Evolutionary conservation across 2,888 invertebrate genomes (phyloP).

Genomic region (Scaptomyza caliginosa): DNA sequence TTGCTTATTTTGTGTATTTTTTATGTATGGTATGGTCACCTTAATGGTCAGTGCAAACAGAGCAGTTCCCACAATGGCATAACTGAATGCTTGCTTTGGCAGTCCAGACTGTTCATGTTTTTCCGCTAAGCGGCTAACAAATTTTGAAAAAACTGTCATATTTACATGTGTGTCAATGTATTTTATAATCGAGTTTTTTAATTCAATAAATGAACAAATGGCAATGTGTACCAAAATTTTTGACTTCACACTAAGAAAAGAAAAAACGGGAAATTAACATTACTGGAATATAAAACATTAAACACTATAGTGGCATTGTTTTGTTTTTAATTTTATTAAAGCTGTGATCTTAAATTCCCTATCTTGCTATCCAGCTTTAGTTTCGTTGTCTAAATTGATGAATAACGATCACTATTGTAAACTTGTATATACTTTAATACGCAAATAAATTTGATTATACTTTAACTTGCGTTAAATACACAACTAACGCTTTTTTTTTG

Average conservation of each 20-base stretch:
- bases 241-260: neutral
- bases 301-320: no score
- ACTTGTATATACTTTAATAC: no score
- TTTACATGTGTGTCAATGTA: constrained; percentile 13
- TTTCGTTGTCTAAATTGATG: neutral
- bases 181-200: neutral
- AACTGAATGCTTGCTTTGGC: constrained; percentile 86
- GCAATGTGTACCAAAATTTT: no score
- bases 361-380: no score
- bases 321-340: no score
- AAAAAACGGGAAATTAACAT: neutral
- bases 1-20: constrained; percentile 9
- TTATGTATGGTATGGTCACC: constrained; percentile 86
- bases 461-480: no score
- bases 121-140: constrained; percentile 86
- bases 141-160: constrained; percentile 86
- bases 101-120: constrained; percentile 85
- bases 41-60: constrained; percentile 87
- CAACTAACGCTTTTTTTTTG: neutral
- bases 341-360: no score
- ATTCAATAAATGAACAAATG: neutral
- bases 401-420: neutral
- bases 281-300: neutral
- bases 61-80: constrained; percentile 86
- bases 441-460: no score